Base-by-base conservation (phyloP, 2,888 invertebrate species). In the Willowsia nigromaculata region DNA sequence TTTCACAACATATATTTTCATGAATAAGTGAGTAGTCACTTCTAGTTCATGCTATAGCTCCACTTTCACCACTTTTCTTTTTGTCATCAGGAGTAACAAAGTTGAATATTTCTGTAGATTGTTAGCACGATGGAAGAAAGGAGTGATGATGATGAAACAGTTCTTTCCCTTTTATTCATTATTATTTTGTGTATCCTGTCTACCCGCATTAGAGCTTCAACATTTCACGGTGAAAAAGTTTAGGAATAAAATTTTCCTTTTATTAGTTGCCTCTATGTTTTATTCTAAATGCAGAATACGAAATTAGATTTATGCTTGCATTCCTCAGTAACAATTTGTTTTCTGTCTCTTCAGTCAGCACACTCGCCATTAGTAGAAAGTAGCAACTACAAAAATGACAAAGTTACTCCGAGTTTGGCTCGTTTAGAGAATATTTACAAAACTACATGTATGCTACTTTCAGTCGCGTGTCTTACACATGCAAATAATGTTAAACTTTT, bases 21-120 rank as follows among this genome's bases (percentile, higher is more conserved):
- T 85, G 78, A 85, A 85, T 85, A 85, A 83, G 78, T 59, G 59
- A 85, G 59, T 53, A 85, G 59, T 18, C 0, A 43, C 47, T 47
- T 27, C 30, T 71, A 22, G 25, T 25, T 43, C 13, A 11, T 71
- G 25, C 25, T 68, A 25, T 18, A 43, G 40, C 76, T 76, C 27
- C 11, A 78, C 50, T 78, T 78, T 78, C 37, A n/a, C 68, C 43
- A n/a, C 30, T 56, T 27, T 1, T 3, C 40, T 37, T 62, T 68
- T 22, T 71, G 25, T 68, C 83, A 71, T 83, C 82, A 47, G 27
- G 22, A 59, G 53, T 50, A 33, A 50, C 78, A 50, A 78, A 78
- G 53, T 78, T 78, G 78, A 78, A 50, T 78, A 78, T 78, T 53
- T 78, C 22, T 74, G 13, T 18, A 50, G 25, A 27, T 74, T 74